Percentiles rank a stretch among this genome's conserved stretches.
phyloP scores from a whole-genome alignment of 2,113 vertebrate species.

The Aptenodytes patagonicus region DNA sequence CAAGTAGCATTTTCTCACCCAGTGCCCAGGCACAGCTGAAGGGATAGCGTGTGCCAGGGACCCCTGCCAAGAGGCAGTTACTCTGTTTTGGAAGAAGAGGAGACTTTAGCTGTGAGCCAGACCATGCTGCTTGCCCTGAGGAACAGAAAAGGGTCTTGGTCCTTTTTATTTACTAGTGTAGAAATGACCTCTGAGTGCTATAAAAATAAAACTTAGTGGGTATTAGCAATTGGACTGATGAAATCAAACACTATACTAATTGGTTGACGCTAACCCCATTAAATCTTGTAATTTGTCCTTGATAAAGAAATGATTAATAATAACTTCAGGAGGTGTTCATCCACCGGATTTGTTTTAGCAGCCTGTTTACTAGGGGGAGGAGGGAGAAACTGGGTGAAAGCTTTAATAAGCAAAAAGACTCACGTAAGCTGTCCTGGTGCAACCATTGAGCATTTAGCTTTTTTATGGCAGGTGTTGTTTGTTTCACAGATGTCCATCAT shows the following conservation, averaged over 20 bases:
- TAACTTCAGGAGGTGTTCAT: neutral
- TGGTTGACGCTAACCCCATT: neutral
- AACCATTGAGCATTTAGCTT: conserved; percentile 80
- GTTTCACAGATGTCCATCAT: conserved; percentile 77
- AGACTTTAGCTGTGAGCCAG: neutral
- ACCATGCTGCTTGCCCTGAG: neutral
- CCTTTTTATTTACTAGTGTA: neutral
- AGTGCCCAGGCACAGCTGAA: neutral
- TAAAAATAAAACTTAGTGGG: conserved; percentile 3
- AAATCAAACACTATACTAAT: neutral
- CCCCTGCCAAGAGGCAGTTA: conserved; percentile 18
- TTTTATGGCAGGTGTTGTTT: conserved; percentile 80
- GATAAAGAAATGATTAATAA: neutral
- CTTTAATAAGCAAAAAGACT: conserved; percentile 48
- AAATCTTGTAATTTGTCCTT: neutral
- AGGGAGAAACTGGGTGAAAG: neutral
- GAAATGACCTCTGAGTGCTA: neutral
- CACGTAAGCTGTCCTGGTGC: conserved; percentile 78
- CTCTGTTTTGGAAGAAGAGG: neutral
- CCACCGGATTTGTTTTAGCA: neutral
- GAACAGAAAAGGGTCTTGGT: neutral
- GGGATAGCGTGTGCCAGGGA: neutral
- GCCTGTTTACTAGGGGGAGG: neutral
- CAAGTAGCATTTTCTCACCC: neutral
- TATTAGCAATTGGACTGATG: neutral